Evolutionary conservation across 2,888 invertebrate species (phyloP), one percentile per base, ranked within the genome.

Genomic region (Ashinkailepas kermadecensis): DNA sequence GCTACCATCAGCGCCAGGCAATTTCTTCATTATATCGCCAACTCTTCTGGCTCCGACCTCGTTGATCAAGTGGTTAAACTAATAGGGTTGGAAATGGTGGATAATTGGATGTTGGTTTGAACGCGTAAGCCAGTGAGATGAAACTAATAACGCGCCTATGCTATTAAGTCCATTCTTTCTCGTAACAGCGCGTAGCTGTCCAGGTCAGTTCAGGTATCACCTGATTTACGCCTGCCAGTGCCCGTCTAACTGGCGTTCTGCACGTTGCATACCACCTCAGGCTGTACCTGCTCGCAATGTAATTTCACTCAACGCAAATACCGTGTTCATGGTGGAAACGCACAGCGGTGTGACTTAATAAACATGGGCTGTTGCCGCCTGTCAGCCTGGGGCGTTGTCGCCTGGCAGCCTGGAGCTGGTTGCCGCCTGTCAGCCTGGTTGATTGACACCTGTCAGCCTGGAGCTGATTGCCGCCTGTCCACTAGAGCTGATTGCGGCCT

Each of bases 21-120:
- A 39, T 39, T 39, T 39, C 39, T 39, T 56, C 56, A 74, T 74
- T 74, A 74, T 74, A 74, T 74, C 56, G 54, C 21, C n/a, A 74
- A 74, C 74, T 74, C 74, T 56, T 54, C 74, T 56, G 15, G 74
- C 54, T 23, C 56, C 56, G 21, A 70, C 74, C 74, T 56, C 74
- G 74, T 74, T 74, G 74, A 74, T 74, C 74, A 74, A 74, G 74
- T 74, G 74, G 74, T 74, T 74, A 74, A 74, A 74, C 74, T 74
- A 74, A 74, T 74, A 74, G 54, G 74, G 70, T 21, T 74, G 74
- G 23, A 74, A 74, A 74, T 74, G 74, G 74, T 74, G 21, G 74
- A 74, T 74, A 74, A 74, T 74, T 74, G 56, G 74, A 74, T 74
- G 74, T 56, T 74, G 56, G 74, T 74, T 74, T 54, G 18, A 21